phyloP scores from a whole-genome alignment of 2,113 vertebrate species.

The Zosterops japonicus region DNA sequence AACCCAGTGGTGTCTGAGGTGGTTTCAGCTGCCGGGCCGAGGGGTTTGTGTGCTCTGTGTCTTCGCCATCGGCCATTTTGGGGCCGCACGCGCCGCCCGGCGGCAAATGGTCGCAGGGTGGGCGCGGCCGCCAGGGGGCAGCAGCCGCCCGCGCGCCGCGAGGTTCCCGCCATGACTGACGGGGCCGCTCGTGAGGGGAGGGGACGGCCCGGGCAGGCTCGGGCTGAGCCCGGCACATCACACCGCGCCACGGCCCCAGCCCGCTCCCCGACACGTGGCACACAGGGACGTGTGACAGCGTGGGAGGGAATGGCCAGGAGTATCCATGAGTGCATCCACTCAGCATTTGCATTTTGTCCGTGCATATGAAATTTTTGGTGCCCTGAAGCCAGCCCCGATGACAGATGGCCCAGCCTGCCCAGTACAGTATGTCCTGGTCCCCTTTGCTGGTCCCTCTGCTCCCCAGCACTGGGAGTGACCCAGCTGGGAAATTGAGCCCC shows the following conservation, averaged over 20 bases:
- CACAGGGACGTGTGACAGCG: accelerated
- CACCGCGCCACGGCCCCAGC: accelerated
- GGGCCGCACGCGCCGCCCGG: neutral
- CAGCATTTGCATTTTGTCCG: accelerated
- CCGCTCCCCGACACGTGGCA: accelerated
- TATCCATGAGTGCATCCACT: accelerated
- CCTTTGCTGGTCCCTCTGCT: neutral
- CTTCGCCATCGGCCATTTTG: conserved; percentile 69
- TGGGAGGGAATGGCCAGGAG: neutral
- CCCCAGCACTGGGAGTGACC: accelerated
- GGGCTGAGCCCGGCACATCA: accelerated
- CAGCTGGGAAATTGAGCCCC: too few species aligned
- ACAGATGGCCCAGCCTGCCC: neutral
- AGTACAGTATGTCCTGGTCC: too few species aligned
- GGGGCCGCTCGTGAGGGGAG: accelerated
- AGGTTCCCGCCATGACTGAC: accelerated
- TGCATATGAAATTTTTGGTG: accelerated
- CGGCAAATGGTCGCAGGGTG: conserved; percentile 20
- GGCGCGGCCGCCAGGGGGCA: conserved; percentile 35
- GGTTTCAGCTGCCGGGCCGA: accelerated
- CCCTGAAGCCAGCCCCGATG: accelerated
- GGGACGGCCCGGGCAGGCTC: neutral
- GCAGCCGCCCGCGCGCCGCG: accelerated
- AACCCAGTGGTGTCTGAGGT: accelerated
- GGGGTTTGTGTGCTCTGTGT: accelerated